Percentiles rank a stretch among this genome's conserved stretches.
Evolutionary conservation across 1,140 invertebrate species (phyloP).

Genomic region (Copidosoma floridanum): DNA sequence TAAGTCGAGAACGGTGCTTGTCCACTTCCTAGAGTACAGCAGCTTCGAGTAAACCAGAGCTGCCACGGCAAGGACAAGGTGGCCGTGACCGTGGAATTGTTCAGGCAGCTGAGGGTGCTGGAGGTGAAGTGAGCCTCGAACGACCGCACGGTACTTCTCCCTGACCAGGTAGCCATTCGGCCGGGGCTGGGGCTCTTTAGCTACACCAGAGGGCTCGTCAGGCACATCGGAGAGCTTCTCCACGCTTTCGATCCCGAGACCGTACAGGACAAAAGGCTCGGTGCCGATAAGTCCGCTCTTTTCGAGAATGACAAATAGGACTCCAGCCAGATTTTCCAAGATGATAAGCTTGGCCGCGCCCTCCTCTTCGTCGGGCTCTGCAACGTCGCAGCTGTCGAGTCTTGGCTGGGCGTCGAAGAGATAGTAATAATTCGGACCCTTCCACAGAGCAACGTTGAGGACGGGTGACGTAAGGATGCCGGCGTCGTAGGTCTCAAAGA

Average conservation of each 20-base stretch:
- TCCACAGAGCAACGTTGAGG: conserved; percentile 49
- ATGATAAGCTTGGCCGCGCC: conserved; percentile 45
- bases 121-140: conserved; percentile 46
- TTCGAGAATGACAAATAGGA: conserved; percentile 46
- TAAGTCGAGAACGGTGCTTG: conserved; percentile 40
- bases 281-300: conserved; percentile 43
- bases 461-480: conserved; percentile 40
- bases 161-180: conserved; percentile 42
- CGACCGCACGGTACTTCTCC: conserved; percentile 38
- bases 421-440: conserved; percentile 35
- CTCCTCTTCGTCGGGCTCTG: conserved; percentile 3
- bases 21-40: conserved; percentile 46
- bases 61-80: conserved; percentile 42
- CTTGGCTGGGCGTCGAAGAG: conserved; percentile 50
- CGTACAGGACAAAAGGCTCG: conserved; percentile 43
- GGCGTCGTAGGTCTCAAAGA: conserved; percentile 41
- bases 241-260: conserved; percentile 30
- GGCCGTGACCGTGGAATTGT: conserved; percentile 35
- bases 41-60: conserved; percentile 47
- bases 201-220: conserved; percentile 15
- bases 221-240: conserved; percentile 12
- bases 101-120: conserved; percentile 33
- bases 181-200: conserved; percentile 25
- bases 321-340: conserved; percentile 34
- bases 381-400: conserved; percentile 33